Conservation (phyloP, 37 sponge, comb jelly and placozoan species). For the Crambe crambe region DNA sequence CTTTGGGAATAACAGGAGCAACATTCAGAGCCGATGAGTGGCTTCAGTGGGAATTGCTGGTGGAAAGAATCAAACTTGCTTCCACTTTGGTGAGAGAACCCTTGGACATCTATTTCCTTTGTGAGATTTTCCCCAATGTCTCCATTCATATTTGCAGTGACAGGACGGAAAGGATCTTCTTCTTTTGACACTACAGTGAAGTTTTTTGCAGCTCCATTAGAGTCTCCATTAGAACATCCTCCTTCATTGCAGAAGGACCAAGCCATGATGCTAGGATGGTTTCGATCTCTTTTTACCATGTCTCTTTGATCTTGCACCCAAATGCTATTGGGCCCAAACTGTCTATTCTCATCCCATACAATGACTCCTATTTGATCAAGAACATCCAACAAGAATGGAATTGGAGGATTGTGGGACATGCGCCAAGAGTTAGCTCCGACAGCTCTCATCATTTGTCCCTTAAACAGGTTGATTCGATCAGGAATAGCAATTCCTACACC, state of each 20-base stretch:
- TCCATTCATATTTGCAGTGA: conserved; percentile 49
- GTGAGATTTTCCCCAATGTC: conserved; percentile 28
- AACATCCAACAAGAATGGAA: conserved; percentile 50
- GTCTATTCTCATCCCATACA: conserved; percentile 69
- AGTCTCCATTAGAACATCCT: conserved; percentile 22
- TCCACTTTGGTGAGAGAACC: conserved; percentile 57
- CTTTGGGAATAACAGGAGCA: too few relatives aligned
- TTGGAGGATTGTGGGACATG: conserved; percentile 71
- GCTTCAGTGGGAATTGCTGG: too few relatives aligned
- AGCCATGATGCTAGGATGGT: conserved; percentile 62
- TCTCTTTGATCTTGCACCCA: conserved; percentile 43
- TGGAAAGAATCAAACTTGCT: conserved; percentile 35
- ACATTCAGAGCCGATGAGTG: too few relatives aligned
- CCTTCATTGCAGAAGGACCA: conserved; percentile 75
- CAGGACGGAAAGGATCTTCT: conserved; percentile 41
- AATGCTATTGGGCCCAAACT: conserved; percentile 33
- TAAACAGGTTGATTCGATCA: conserved; percentile 53
- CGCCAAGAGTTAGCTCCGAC: conserved; percentile 68
- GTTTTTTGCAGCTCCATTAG: background rate
- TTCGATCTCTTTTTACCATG: conserved; percentile 66
- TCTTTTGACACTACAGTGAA: conserved; percentile 39
- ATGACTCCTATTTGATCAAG: conserved; percentile 46
- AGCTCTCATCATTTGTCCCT: conserved; percentile 56
- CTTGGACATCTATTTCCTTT: conserved; percentile 56
- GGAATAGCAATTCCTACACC: conserved; percentile 57